Base-by-base conservation (phyloP, 1,140 invertebrate species). In the Himalopsyche phryganea region DNA sequence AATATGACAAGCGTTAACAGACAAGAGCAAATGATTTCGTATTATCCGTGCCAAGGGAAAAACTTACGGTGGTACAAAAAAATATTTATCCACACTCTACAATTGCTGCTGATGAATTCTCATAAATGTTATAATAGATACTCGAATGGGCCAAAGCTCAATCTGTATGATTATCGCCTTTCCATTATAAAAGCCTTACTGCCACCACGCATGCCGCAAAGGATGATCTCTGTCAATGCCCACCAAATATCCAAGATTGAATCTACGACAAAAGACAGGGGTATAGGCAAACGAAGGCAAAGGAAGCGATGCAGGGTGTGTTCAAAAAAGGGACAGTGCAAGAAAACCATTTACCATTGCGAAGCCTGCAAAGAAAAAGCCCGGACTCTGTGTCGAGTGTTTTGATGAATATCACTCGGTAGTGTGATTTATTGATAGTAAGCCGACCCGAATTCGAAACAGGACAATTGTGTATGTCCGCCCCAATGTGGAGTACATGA, bases 21-120 rank as follows among this genome's bases (percentile, higher is more conserved):
- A 4, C 67, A 71, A 50, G 67, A 72, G 54, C 69, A 72, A 47
- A 67, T 70, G 61, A 20, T 70, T 1, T 20, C 61, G 3, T 71
- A 70, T 52, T 71, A 73, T 40, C 66, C 69, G 28, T 57, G 58
- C 47, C 42, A 70, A 50, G 59, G 63, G 41, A 71, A 71, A 59
- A 67, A 67, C 5, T 11, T 68, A 20, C 50, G 67, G 2, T 72
- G 69, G 70, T 70, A 71, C 41, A 66, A 65, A 14, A 71, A 66
- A 47, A 10, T 68, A 0, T 65, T 67, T 49, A 42, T 67, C 7
- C 67, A 64, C 58, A 58, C 57, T 11, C 42, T 69, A 14, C 58
- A 66, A 52, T 62, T 66, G 49, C 61, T 54, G 13, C 19, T 66
- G 7, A 52, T 45, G 18, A 45, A 45, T 45, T 45, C 42, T 4